These are phyloP conservation scores for Branchipolynoe longqiensis DNA, from an alignment of 2,888 invertebrate genomes.

Conservation along the genomic window DNA sequence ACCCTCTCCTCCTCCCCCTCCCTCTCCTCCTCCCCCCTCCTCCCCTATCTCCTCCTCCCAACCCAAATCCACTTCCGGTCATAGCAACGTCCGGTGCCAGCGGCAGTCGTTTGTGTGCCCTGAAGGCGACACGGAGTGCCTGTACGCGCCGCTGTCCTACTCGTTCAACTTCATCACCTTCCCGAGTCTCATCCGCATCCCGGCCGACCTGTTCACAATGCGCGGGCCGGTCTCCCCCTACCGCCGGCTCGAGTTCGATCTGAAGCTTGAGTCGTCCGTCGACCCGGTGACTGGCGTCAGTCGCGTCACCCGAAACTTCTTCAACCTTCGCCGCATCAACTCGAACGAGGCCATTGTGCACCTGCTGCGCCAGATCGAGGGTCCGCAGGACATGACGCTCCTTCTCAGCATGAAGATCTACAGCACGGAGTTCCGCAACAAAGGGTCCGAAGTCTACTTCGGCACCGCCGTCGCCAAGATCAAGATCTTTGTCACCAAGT, in stretches of 20 bases:
- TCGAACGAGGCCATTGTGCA: conserved; percentile 87
- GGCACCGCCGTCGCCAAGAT: conserved; percentile 93
- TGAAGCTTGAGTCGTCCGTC: conserved; percentile 85
- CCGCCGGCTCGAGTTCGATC: conserved; percentile 88
- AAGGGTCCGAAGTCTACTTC: conserved; percentile 87
- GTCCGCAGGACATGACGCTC: conserved; percentile 95
- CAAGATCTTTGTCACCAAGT: conserved; percentile 89
- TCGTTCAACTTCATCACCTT: conserved; percentile 97
- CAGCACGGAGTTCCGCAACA: conserved; percentile 82
- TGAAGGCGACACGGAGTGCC: conserved; percentile 88
- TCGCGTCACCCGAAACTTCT: conserved; percentile 79
- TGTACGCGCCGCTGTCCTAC: conserved; percentile 90
- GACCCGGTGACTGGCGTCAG: conserved; percentile 83
- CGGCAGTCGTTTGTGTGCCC: conserved; percentile 88
- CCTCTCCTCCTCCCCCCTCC: neutral
- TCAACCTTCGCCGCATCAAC: conserved; percentile 79
- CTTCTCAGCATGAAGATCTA: conserved; percentile 90
- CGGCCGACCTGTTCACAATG: conserved; percentile 91
- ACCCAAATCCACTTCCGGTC: neutral
- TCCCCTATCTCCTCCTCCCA: neutral
- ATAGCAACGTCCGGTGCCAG: conserved; percentile 86
- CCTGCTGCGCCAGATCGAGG: conserved; percentile 88
- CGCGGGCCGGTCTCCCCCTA: conserved; percentile 89
- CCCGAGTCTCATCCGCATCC: conserved; percentile 85
- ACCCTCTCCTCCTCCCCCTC: neutral